A percentile compares a stretch with the other conserved stretches of the same genome.
Conservation (phyloP, 2,113 vertebrate species). For the Cairina moschata region DNA sequence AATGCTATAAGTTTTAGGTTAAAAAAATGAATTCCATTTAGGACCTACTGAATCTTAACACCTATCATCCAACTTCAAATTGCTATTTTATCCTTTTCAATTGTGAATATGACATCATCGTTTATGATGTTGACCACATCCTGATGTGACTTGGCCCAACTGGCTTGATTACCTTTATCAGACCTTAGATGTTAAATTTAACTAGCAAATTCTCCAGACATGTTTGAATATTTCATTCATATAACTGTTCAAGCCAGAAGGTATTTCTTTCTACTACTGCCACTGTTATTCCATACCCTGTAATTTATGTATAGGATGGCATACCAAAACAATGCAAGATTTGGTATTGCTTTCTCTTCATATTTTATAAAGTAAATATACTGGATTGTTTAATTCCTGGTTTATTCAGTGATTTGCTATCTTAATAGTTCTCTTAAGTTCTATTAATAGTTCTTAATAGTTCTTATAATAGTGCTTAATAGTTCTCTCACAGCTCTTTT, state of each 20-base stretch:
- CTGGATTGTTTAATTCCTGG: background rate
- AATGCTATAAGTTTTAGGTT: background rate
- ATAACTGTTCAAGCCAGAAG: background rate
- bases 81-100: background rate
- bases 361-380: background rate
- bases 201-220: background rate
- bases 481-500: background rate
- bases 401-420: conserved; percentile 2
- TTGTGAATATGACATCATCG: background rate
- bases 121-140: background rate
- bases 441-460: no score
- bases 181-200: background rate
- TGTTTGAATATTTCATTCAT: background rate
- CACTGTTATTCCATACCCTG: background rate
- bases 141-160: background rate
- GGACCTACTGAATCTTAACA: background rate
- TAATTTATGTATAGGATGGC: background rate
- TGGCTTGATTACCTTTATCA: background rate
- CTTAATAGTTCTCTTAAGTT: background rate
- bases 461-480: background rate
- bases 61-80: background rate
- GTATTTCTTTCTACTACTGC: background rate
- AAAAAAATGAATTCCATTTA: background rate
- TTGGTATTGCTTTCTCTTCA: background rate
- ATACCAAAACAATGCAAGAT: background rate